Evolutionary conservation across 2,888 invertebrate genomes (phyloP), one percentile per base, ranked within the genome.

Genomic region (Oxytorus armatus): DNA sequence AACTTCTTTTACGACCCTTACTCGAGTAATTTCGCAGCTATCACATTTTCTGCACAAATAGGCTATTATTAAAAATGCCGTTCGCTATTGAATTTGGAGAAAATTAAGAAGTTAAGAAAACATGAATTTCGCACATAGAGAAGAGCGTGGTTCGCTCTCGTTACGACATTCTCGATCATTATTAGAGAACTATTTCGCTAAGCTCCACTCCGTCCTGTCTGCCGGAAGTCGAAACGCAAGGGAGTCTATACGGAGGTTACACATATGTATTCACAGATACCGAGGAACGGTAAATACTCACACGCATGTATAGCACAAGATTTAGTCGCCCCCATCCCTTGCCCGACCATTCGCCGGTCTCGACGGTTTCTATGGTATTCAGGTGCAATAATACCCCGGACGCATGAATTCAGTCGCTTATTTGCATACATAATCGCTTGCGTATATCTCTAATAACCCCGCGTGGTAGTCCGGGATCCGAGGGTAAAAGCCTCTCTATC

Each of bases 361-460:
- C 69, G 16, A 53, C 61, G 65, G 72, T 63, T 76, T 59, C 81
- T 76, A 77, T 76, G 59, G 72, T 68, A 83, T 81, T 77, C 73
- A 59, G 68, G 75, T 69, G 77, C 79, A 72, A 82, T 81, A 79
- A 75, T 83, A 77, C 77, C 76, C 66, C 72, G 72, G 86, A 83
- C 85, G 81, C 86, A 85, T 83, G 84, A 85, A 88, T 87, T 84
- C 86, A 81, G 77, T 82, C 78, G 84, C 77, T 81, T 84, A 88
- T 88, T 88, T 87, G 85, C 88, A 87, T 88, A 84, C 82, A 77
- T 86, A 86, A 88, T 87, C 86, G 84, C 68, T 66, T 61, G 78
- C 80, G 78, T 73, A 81, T 85, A 84, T 83, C 82, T 75, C 83
- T 82, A 82, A 81, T 81, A 84, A 84, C 85, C 83, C 69, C 65